Percentiles rank a stretch among this genome's conserved stretches.
Conservation (phyloP, 2,888 invertebrate species). For the Drosophila tripunctata region DNA sequence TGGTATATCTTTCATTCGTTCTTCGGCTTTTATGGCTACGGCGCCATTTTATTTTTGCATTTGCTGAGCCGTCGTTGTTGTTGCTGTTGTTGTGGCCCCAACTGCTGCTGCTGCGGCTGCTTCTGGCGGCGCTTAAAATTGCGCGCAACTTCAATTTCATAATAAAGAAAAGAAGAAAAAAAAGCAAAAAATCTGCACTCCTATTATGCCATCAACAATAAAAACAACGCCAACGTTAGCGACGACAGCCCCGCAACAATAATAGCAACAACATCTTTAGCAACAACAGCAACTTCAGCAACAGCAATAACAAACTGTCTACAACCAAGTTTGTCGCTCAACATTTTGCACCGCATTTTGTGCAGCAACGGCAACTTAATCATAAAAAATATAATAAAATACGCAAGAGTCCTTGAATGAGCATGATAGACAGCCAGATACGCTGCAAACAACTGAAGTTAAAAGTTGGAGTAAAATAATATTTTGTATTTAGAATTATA, state of each 20-base stretch:
- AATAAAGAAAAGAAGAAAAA: conserved; percentile 23
- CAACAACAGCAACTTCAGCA: conserved; percentile 33
- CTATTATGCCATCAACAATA: conserved; percentile 72
- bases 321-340: conserved; percentile 42
- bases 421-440: background rate
- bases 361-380: conserved; percentile 35
- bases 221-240: conserved; percentile 56
- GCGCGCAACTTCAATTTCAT: conserved; percentile 74
- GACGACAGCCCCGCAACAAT: conserved; percentile 38
- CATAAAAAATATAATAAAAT: conserved; percentile 47
- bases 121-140: conserved; percentile 54
- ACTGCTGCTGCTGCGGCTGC: conserved; percentile 27
- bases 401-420: background rate
- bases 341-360: conserved; percentile 52
- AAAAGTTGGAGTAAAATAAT: too few species aligned
- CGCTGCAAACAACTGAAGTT: too few species aligned
- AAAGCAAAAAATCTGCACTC: conserved; percentile 55
- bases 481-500: too few species aligned
- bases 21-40: conserved; percentile 28
- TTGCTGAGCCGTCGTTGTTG: conserved; percentile 2
- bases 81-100: conserved; percentile 23
- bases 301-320: conserved; percentile 22
- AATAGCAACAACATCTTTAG: conserved; percentile 46
- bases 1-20: conserved; percentile 11
- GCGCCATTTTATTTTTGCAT: conserved; percentile 14